Conservation (phyloP, 64 coral and sea anemone genomes). For the Acropora tenuis region DNA sequence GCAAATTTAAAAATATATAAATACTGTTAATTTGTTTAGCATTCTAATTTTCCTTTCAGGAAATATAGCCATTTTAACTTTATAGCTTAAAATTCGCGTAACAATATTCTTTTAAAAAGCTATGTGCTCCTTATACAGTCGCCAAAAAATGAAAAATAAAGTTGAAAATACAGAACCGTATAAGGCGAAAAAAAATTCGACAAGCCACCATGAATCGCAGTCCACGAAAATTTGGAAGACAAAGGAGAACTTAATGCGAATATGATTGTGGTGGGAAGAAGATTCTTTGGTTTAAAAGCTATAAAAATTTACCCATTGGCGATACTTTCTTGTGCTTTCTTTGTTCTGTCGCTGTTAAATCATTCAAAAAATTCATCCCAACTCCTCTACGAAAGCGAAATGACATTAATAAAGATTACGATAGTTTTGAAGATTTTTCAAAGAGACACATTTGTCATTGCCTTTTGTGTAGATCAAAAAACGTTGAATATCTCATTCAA, state of each 20-base stretch:
- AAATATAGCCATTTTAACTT: no score
- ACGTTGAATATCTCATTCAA: not conserved
- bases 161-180: no score
- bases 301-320: not conserved
- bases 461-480: not conserved
- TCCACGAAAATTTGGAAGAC: no score
- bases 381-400: not conserved
- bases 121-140: no score
- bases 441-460: no score
- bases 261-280: no score
- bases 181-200: no score
- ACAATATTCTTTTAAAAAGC: no score
- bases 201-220: no score
- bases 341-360: not conserved
- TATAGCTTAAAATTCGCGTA: no score
- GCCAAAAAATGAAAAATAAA: no score
- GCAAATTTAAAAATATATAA: not conserved
- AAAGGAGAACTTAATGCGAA: no score
- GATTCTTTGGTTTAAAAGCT: slow-evolving; percentile 5
- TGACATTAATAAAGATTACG: not conserved
- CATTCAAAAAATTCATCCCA: not conserved
- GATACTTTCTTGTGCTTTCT: not conserved
- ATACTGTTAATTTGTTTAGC: not conserved
- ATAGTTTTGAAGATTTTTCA: not conserved
- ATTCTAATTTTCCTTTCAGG: not conserved